phyloP scores from a whole-genome alignment of 2,888 invertebrate species.

The Drosophila demipolita region DNA sequence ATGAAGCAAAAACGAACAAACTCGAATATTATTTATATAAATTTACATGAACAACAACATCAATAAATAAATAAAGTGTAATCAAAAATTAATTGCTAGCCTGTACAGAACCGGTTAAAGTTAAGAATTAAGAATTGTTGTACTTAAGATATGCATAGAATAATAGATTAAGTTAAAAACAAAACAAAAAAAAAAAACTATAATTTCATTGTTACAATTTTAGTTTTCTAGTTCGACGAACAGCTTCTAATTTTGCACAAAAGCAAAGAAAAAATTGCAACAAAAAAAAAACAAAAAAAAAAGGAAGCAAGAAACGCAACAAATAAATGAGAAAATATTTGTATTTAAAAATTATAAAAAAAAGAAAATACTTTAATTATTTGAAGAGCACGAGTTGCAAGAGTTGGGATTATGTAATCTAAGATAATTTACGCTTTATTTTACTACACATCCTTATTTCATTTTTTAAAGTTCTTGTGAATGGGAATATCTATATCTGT shows the following conservation, averaged over 20 bases:
- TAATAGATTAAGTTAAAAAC: slow-evolving; percentile 9
- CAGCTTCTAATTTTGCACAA: slow-evolving; percentile 7
- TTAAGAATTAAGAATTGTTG: slow-evolving; percentile 72
- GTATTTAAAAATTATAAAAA: slow-evolving; percentile 22
- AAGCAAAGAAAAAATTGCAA: slow-evolving; percentile 10
- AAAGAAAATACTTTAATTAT: neutral
- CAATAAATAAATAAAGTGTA: slow-evolving; percentile 15
- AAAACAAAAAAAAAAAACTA: slow-evolving; percentile 1
- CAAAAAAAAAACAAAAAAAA: neutral
- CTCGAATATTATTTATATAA: slow-evolving; percentile 51
- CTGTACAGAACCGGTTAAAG: slow-evolving; percentile 72
- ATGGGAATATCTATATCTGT: neutral
- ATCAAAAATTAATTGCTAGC: slow-evolving; percentile 36
- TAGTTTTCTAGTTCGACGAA: slow-evolving; percentile 12
- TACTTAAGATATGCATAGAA: slow-evolving; percentile 61
- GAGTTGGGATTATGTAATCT: neutral
- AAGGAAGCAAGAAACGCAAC: slow-evolving; percentile 16
- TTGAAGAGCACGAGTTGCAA: neutral
- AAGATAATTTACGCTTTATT: neutral
- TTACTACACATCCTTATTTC: neutral
- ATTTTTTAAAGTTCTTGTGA: neutral
- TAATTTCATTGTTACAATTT: slow-evolving; percentile 38
- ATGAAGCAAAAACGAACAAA: slow-evolving; percentile 51
- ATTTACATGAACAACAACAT: slow-evolving; percentile 4
- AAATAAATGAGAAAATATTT: slow-evolving; percentile 46